Conservation (phyloP, 1,140 invertebrate genomes). For the Chironomus tepperi region DNA sequence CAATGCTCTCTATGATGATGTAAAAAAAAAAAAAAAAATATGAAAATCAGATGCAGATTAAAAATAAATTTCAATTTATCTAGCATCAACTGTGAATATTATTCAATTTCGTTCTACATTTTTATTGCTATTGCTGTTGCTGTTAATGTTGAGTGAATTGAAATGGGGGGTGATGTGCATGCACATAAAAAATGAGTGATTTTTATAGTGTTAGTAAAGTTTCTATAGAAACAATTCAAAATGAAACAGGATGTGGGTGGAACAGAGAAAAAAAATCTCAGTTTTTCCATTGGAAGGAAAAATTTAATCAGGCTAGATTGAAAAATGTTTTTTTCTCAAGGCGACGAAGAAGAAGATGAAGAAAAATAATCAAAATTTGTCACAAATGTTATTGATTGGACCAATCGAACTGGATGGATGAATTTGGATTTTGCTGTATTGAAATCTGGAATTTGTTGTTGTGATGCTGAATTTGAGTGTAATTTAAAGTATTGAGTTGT, state of each 20-base stretch:
- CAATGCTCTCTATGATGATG: neutral
- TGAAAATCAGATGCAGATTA: constrained; percentile 24
- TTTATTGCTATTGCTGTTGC: neutral
- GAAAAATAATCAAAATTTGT: no score
- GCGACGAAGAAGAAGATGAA: no score
- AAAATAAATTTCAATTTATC: constrained; percentile 21
- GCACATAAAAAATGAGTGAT: neutral
- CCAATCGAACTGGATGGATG: no score
- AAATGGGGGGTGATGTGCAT: neutral
- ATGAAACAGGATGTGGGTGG: constrained; percentile 20
- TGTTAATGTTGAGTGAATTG: no score
- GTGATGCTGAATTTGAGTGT: no score
- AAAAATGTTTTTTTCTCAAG: no score
- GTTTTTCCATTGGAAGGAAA: constrained; percentile 20
- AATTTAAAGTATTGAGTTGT: no score
- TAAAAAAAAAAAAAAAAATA: neutral
- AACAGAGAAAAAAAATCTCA: constrained; percentile 4
- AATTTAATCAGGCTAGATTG: neutral
- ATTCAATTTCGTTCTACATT: constrained; percentile 19
- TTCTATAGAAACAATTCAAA: neutral
- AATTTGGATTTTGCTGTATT: no score
- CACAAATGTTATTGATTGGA: no score
- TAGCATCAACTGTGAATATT: constrained; percentile 11
- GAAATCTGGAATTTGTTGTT: no score
- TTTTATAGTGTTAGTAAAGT: neutral